Conservation (phyloP, 2,113 vertebrate species). For the Ceyx melanurus region DNA sequence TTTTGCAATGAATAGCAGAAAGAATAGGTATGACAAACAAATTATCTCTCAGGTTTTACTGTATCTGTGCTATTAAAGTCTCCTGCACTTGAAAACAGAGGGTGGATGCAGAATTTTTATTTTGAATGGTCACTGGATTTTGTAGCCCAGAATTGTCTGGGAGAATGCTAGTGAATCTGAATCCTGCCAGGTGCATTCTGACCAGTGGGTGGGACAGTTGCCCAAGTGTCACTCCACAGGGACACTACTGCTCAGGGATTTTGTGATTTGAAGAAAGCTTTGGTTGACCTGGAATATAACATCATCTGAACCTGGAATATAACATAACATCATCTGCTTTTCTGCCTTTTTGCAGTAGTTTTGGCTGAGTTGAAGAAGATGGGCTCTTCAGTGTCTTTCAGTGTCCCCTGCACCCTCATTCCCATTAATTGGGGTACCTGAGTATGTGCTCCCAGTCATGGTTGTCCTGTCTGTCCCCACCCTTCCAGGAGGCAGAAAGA, state of each 20-base stretch:
- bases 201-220: not conserved
- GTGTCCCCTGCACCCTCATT: not conserved
- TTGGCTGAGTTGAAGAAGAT: not conserved
- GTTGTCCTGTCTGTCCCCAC: not conserved
- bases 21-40: too few relatives aligned
- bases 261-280: not conserved
- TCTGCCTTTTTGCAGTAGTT: not conserved
- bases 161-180: not conserved
- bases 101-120: not conserved
- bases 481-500: not conserved
- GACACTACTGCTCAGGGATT: not conserved
- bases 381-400: not conserved
- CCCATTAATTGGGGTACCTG: not conserved
- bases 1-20: not conserved
- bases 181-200: not conserved
- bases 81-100: not conserved
- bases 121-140: not conserved
- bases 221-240: not conserved
- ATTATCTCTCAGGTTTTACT: too few relatives aligned
- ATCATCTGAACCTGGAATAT: not conserved
- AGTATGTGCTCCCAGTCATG: not conserved
- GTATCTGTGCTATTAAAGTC: too few relatives aligned
- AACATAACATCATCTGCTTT: not conserved
- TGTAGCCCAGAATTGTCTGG: not conserved
- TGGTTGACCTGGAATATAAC: not conserved